phyloP scores from a whole-genome alignment of 2,888 invertebrate species.

The Strigamia crassipes region DNA sequence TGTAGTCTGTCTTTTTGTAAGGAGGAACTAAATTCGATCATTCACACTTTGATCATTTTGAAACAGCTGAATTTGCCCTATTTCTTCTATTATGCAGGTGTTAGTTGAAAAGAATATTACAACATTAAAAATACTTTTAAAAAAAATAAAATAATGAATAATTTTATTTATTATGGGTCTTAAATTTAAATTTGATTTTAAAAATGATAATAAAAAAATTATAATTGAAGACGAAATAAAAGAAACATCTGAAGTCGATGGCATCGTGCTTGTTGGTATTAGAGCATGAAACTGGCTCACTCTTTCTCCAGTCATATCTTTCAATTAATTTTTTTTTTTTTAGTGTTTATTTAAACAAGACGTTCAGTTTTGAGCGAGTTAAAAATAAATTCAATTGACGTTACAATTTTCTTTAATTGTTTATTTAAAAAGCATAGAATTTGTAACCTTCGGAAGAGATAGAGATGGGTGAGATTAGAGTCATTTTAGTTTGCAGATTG shows the following conservation, averaged over 20 bases:
- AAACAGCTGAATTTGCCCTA: conserved; percentile 19
- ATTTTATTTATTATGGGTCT: conserved; percentile 12
- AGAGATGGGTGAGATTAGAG: no score
- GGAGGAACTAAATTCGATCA: conserved; percentile 24
- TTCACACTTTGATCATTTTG: background rate
- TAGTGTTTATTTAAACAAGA: background rate
- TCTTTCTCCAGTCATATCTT: conserved; percentile 13
- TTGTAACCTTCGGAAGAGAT: no score
- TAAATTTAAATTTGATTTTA: background rate
- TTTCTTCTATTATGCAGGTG: background rate
- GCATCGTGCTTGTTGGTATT: background rate
- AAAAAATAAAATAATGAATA: background rate
- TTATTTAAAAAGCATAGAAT: no score
- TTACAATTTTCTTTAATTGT: no score
- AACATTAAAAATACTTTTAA: background rate
- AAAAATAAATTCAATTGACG: background rate
- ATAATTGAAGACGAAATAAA: conserved; percentile 6
- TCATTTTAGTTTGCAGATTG: no score
- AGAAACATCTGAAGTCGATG: conserved; percentile 8
- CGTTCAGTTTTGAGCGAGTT: background rate
- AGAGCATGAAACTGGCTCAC: conserved; percentile 26
- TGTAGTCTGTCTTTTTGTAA: background rate
- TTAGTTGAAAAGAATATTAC: background rate
- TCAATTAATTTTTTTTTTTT: conserved; percentile 33
- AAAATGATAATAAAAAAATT: background rate